These are phyloP conservation scores for Aphis gossypii DNA, from an alignment of 1,140 invertebrate genomes.

Conservation along the genomic window DNA sequence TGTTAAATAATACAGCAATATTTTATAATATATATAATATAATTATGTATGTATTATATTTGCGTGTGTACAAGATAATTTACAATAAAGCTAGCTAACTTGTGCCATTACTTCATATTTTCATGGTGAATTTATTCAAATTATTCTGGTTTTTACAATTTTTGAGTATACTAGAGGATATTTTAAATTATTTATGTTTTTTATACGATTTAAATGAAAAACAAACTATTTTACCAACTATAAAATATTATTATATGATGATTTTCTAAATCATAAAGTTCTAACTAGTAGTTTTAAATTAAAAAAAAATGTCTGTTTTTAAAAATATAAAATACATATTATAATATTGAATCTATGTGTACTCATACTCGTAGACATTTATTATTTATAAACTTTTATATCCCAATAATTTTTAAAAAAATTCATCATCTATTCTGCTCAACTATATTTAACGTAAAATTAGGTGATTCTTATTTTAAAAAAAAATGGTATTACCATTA, in stretches of 20 bases:
- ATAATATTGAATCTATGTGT: too few relatives aligned
- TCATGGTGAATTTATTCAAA: neutral
- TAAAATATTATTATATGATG: neutral
- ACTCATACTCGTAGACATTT: too few relatives aligned
- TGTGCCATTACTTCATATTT: neutral
- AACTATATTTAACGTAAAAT: too few relatives aligned
- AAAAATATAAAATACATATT: too few relatives aligned
- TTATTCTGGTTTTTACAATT: neutral
- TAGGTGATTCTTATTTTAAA: too few relatives aligned
- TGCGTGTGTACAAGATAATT: neutral
- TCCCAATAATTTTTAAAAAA: too few relatives aligned
- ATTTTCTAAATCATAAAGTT: too few relatives aligned
- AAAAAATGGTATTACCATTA: too few relatives aligned
- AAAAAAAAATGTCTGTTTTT: too few relatives aligned
- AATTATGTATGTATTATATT: neutral
- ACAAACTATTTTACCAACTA: neutral
- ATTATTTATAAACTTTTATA: too few relatives aligned
- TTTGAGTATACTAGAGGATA: neutral
- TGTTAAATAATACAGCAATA: neutral
- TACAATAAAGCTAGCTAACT: neutral
- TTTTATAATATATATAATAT: neutral
- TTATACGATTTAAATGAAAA: neutral
- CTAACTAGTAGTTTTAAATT: too few relatives aligned
- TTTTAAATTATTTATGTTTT: neutral
- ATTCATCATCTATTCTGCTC: too few relatives aligned